Evolutionary conservation across 2,888 invertebrate genomes (phyloP).

Genomic region (Pandemis corylana): DNA sequence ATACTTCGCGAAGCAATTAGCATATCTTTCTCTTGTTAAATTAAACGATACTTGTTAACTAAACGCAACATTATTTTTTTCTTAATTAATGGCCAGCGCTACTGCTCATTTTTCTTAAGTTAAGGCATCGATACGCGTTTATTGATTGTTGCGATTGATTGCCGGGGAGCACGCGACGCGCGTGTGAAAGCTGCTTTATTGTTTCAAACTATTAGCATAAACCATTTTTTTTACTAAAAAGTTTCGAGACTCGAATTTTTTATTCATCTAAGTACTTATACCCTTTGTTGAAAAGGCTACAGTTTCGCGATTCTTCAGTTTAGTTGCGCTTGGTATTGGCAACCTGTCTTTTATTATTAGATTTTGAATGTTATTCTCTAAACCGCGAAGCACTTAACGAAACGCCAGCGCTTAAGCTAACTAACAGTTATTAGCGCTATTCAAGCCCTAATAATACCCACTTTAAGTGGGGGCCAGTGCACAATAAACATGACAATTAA

Average conservation of each 20-base stretch:
- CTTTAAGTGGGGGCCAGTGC: conserved; percentile 31
- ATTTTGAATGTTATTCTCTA: conserved; percentile 4
- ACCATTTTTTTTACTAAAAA: conserved; percentile 9
- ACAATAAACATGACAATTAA: conserved; percentile 40
- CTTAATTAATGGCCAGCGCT: conserved; percentile 43
- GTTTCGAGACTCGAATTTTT: not conserved
- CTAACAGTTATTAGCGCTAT: conserved; percentile 34
- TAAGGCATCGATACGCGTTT: conserved; percentile 80
- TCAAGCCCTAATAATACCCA: conserved; percentile 29
- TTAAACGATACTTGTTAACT: not conserved
- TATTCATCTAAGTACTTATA: not conserved
- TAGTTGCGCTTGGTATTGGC: not conserved
- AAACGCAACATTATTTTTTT: not conserved
- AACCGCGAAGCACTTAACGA: conserved; percentile 33
- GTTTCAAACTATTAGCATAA: conserved; percentile 31
- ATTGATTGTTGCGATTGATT: conserved; percentile 81
- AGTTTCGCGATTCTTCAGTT: not conserved
- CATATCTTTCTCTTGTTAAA: not conserved
- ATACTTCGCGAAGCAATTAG: too few relatives aligned
- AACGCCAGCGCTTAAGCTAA: conserved; percentile 21
- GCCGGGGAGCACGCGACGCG: conserved; percentile 67
- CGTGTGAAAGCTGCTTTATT: conserved; percentile 45
- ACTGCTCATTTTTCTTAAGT: conserved; percentile 50
- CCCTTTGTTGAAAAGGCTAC: too few relatives aligned
- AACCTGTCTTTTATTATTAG: not conserved